Percentiles rank a stretch among this genome's conserved stretches.
phyloP scores from a whole-genome alignment of 2,113 vertebrate genomes.

The Leptocoma aspasia region DNA sequence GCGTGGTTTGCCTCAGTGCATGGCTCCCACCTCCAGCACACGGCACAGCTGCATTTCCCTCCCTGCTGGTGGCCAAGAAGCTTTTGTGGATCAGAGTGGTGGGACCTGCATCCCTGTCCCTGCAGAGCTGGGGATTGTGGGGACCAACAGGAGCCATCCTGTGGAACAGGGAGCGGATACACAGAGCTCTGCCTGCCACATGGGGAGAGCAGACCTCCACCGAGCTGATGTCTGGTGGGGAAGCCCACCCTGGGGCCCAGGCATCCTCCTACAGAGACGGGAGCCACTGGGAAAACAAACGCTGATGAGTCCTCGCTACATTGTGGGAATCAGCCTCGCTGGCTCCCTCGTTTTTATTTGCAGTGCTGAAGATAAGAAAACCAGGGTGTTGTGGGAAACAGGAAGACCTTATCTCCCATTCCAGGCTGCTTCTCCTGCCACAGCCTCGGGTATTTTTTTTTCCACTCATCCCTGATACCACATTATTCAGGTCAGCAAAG shows the following conservation, averaged over 20 bases:
- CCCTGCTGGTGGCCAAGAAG: not conserved
- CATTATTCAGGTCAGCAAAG: not conserved
- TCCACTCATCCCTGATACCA: not conserved
- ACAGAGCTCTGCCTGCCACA: not conserved
- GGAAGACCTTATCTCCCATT: constrained; percentile 47
- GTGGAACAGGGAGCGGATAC: fast-evolving
- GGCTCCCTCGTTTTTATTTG: not conserved
- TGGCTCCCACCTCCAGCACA: not conserved
- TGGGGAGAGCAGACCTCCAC: fast-evolving
- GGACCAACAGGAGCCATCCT: fast-evolving
- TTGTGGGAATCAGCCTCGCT: not conserved
- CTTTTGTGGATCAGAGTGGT: not conserved
- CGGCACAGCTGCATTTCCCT: fast-evolving
- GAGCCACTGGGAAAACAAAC: not conserved
- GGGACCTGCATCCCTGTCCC: not conserved
- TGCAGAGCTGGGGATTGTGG: not conserved
- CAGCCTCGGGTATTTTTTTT: not conserved
- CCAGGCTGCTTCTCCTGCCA: not conserved
- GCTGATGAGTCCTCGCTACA: not conserved
- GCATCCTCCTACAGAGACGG: not conserved
- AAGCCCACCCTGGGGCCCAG: not conserved
- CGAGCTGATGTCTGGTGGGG: fast-evolving
- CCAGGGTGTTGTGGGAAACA: constrained; percentile 26
- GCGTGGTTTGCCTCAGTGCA: too few species aligned
- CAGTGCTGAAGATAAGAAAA: constrained; percentile 17